A percentile compares a stretch with the other conserved stretches of the same genome.
These are phyloP conservation scores for Melopsittacus undulatus DNA, from an alignment of 2,797 vertebrate species.

Conservation along the genomic window DNA sequence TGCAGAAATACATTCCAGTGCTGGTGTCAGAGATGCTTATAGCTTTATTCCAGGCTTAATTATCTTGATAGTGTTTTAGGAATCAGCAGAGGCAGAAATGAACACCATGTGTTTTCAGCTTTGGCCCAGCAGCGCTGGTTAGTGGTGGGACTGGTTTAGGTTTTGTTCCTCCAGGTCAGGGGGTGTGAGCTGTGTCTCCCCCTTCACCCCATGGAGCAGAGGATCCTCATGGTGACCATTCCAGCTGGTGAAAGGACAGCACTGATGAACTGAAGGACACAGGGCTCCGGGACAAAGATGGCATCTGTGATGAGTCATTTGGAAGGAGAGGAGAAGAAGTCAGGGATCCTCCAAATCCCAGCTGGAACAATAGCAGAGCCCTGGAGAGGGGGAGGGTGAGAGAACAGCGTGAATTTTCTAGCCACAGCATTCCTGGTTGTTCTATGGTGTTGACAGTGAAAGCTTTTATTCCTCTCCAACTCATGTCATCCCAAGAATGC, in stretches of 20 bases:
- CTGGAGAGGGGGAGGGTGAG: conserved; percentile 24
- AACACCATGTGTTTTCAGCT: background rate
- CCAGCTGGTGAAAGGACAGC: rapidly evolving
- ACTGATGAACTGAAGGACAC: background rate
- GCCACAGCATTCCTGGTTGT: conserved; percentile 66
- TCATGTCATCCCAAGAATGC: conserved; percentile 59
- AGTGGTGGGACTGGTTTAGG: background rate
- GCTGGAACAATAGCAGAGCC: conserved; percentile 53
- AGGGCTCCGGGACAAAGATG: background rate
- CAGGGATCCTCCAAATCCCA: conserved; percentile 14
- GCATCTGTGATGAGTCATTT: conserved; percentile 9
- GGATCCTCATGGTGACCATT: background rate
- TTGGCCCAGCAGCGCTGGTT: background rate
- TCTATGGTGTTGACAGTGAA: conserved; percentile 43
- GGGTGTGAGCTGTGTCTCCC: background rate
- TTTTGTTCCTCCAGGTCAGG: background rate
- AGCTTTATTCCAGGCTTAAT: background rate
- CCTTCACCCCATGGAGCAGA: rapidly evolving
- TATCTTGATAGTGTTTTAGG: background rate
- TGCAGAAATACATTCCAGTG: background rate
- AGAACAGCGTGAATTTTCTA: conserved; percentile 42
- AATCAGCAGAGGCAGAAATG: background rate
- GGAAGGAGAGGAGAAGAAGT: conserved; percentile 3
- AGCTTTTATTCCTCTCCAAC: conserved; percentile 52
- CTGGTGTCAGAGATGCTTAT: background rate